Percentiles rank a stretch among this genome's conserved stretches.
These are phyloP conservation scores for Saimiri boliviensis DNA, from an alignment of 2,113 vertebrate genomes.

Conservation along the genomic window DNA sequence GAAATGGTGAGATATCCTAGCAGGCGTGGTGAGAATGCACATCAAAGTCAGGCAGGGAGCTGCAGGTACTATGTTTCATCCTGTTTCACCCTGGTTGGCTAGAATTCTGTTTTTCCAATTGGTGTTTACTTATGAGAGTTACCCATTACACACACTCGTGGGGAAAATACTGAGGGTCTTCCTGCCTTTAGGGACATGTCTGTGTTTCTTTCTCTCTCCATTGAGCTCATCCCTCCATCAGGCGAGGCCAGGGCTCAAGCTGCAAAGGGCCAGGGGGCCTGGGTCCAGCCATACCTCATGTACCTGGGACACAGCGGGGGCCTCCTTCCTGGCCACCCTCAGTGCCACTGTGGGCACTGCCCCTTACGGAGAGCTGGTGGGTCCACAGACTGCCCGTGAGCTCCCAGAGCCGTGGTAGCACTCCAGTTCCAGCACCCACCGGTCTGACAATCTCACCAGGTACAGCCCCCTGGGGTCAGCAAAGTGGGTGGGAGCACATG, in stretches of 20 bases:
- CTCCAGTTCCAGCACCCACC: too few relatives aligned
- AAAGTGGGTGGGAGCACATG: not conserved
- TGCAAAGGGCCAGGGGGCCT: not conserved
- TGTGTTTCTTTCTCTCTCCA: not conserved
- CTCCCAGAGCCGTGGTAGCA: too few relatives aligned
- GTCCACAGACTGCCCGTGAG: too few relatives aligned
- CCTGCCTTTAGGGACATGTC: not conserved
- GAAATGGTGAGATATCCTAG: not conserved
- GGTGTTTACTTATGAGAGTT: not conserved
- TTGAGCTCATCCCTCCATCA: too few relatives aligned
- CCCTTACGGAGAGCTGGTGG: too few relatives aligned
- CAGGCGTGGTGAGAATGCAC: not conserved
- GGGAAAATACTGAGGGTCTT: not conserved
- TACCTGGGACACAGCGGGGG: not conserved
- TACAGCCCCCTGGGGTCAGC: not conserved
- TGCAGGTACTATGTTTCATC: not conserved
- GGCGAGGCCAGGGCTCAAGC: not conserved
- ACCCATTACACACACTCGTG: not conserved
- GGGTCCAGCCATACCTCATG: not conserved
- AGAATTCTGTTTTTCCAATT: not conserved
- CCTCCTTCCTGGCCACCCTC: not conserved
- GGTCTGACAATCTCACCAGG: not conserved
- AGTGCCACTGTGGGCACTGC: too few relatives aligned
- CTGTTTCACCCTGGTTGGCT: not conserved
- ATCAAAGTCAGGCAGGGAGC: too few relatives aligned